Conservation (phyloP, 2,797 vertebrate genomes). For the Gymnoscopelus microlampas region DNA sequence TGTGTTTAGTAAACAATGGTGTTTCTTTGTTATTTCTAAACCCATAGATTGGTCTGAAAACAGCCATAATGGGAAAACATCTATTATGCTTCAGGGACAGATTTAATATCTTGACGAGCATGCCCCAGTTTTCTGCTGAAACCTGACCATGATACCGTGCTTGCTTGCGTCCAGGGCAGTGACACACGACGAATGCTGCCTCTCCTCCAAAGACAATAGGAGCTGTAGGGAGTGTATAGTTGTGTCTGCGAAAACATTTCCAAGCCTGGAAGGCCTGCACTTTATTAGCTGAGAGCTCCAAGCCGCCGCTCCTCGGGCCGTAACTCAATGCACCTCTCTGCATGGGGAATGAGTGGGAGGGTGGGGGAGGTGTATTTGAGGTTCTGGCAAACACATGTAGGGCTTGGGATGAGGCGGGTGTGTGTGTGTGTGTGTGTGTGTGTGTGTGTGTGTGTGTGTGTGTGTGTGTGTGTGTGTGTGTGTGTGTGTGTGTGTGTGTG, state of each 20-base stretch:
- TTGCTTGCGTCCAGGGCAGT: constrained; percentile 11
- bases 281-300: constrained; percentile 52
- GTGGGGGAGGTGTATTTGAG: constrained; percentile 22
- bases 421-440: no score
- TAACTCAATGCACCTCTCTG: constrained; percentile 49
- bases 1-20: no score
- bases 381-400: constrained; percentile 36
- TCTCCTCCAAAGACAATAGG: constrained; percentile 44
- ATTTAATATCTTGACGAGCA: constrained; percentile 17
- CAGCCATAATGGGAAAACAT: no score
- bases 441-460: constrained; percentile 1
- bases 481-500: neutral
- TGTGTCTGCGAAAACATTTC: constrained; percentile 52
- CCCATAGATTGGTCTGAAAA: no score
- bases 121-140: constrained; percentile 12
- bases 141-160: constrained; percentile 5
- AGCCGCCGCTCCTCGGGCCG: constrained; percentile 36
- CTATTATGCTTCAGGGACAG: neutral
- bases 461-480: neutral
- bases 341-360: neutral
- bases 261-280: constrained; percentile 47
- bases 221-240: constrained; percentile 14
- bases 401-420: constrained; percentile 14
- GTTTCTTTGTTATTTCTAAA: no score
- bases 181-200: constrained; percentile 23